phyloP scores from a whole-genome alignment of 2,888 invertebrate genomes.

The Bibio marci region DNA sequence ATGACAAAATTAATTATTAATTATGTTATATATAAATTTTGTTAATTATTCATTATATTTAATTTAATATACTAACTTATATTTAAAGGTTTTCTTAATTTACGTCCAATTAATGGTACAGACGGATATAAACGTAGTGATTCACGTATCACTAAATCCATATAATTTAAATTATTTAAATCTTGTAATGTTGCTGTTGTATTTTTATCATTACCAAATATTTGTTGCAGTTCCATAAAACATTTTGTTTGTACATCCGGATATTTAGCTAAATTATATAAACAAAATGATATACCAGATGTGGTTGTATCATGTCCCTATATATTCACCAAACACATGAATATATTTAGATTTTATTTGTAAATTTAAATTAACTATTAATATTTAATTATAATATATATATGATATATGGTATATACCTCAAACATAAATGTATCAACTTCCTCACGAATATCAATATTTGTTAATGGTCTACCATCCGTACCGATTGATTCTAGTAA shows the following conservation, averaged over 20 bases:
- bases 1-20: background rate
- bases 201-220: constrained; percentile 23
- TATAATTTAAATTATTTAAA: constrained; percentile 21
- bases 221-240: constrained; percentile 27
- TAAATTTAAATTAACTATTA: no score
- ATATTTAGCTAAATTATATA: constrained; percentile 31
- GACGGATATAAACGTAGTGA: constrained; percentile 24
- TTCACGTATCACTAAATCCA: constrained; percentile 28
- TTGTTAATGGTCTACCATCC: constrained; percentile 38
- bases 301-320: constrained; percentile 35
- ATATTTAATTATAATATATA: no score
- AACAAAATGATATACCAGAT: constrained; percentile 32
- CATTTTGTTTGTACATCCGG: constrained; percentile 32
- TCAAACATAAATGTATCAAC: constrained; percentile 61
- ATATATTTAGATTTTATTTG: background rate
- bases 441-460: constrained; percentile 45
- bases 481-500: constrained; percentile 40
- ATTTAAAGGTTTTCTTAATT: no score
- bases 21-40: background rate
- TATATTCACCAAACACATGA: constrained; percentile 1
- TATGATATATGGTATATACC: constrained; percentile 23
- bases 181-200: constrained; percentile 20
- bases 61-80: constrained; percentile 18
- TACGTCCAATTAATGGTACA: constrained; percentile 19
- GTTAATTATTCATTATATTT: no score